These are phyloP conservation scores for Meloe dianella DNA, from an alignment of 2,888 invertebrate species.

Conservation along the genomic window DNA sequence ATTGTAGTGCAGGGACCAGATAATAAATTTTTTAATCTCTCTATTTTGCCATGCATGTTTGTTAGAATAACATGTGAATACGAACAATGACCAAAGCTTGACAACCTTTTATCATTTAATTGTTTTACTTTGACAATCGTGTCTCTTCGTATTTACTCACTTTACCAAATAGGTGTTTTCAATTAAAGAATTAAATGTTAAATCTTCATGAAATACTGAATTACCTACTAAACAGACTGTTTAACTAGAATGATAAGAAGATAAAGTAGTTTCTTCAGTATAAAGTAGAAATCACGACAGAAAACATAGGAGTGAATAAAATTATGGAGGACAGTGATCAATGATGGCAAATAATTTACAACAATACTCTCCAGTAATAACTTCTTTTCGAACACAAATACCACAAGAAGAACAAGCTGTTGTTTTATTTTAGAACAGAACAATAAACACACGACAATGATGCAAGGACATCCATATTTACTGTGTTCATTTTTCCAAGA, in stretches of 20 bases:
- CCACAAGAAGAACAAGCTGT: slow-evolving; percentile 45
- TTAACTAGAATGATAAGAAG: background rate
- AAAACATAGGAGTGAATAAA: slow-evolving; percentile 18
- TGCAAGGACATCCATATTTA: slow-evolving; percentile 53
- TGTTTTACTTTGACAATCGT: slow-evolving; percentile 21
- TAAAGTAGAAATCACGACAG: slow-evolving; percentile 21
- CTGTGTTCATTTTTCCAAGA: slow-evolving; percentile 42
- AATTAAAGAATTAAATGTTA: background rate
- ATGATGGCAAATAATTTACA: slow-evolving; percentile 48
- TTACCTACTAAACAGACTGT: background rate
- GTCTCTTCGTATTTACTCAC: background rate
- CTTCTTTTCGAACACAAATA: slow-evolving; percentile 45
- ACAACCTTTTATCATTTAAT: background rate
- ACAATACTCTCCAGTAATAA: slow-evolving; percentile 47
- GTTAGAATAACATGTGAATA: slow-evolving; percentile 54
- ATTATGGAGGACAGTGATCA: slow-evolving; percentile 30
- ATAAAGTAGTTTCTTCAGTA: background rate
- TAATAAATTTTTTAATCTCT: slow-evolving; percentile 55
- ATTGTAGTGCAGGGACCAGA: slow-evolving; percentile 47
- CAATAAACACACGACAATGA: slow-evolving; percentile 51
- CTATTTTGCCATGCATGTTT: slow-evolving; percentile 52
- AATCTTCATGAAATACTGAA: background rate
- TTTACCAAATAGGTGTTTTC: background rate
- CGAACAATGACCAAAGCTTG: slow-evolving; percentile 53
- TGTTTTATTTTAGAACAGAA: slow-evolving; percentile 46